phyloP scores from a whole-genome alignment of 35 echinoderm and acorn worm genomes.

The Apostichopus japonicus region DNA sequence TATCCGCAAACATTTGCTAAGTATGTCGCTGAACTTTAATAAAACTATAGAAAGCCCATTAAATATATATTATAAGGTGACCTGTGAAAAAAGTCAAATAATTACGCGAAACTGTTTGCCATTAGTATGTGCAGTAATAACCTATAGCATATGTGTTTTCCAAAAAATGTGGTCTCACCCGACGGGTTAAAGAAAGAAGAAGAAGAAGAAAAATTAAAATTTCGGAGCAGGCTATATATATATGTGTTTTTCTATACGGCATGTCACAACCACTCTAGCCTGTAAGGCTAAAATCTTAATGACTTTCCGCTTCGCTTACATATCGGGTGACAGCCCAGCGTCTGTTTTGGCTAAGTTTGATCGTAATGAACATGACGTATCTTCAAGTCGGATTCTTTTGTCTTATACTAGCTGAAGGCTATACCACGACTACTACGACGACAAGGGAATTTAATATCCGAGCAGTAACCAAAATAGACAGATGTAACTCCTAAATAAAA shows the following conservation, averaged over 20 bases:
- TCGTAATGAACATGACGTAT: constrained; percentile 33
- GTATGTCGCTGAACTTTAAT: not conserved
- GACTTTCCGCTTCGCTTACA: constrained; percentile 26
- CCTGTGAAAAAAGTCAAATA: not conserved
- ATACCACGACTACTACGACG: constrained; percentile 4
- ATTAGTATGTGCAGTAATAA: not conserved
- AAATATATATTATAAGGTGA: not conserved
- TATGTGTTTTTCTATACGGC: not conserved
- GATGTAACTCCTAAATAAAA: constrained; percentile 30
- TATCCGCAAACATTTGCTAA: constrained; percentile 11
- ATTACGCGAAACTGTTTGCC: not conserved
- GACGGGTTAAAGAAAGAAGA: not conserved
- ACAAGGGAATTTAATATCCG: constrained; percentile 25
- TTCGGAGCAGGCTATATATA: too few species aligned
- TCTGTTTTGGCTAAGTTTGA: constrained; percentile 31
- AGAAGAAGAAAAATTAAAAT: not conserved
- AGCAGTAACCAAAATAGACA: constrained; percentile 23
- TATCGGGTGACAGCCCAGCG: constrained; percentile 35
- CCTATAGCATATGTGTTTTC: not conserved
- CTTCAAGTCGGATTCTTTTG: constrained; percentile 32
- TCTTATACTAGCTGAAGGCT: constrained; percentile 41
- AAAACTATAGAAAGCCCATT: not conserved
- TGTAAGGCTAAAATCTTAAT: constrained; percentile 48
- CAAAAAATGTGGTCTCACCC: not conserved
- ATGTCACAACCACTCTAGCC: constrained; percentile 12